Percentiles rank a stretch among this genome's conserved stretches.
These are phyloP conservation scores for Zosterops hypoxanthus DNA, from an alignment of 2,113 vertebrate species.

Conservation along the genomic window DNA sequence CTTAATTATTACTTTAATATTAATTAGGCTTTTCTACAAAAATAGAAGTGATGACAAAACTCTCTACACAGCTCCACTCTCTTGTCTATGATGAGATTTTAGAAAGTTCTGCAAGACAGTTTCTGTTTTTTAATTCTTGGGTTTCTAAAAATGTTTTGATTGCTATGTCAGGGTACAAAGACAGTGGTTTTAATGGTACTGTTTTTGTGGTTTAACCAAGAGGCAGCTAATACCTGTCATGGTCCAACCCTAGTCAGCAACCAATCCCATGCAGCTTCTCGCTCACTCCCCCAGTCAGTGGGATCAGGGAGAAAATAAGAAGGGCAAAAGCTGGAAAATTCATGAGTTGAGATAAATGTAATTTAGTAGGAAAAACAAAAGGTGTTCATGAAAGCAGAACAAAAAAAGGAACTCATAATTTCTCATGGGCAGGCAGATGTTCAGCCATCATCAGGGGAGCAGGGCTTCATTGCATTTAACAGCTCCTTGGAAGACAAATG, in stretches of 20 bases:
- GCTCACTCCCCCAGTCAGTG: background rate
- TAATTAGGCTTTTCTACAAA: background rate
- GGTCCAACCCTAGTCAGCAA: background rate
- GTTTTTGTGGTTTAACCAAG: background rate
- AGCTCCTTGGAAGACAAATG: background rate
- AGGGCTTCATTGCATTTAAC: rapidly evolving
- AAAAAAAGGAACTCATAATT: background rate
- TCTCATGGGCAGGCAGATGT: background rate
- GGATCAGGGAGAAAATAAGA: background rate
- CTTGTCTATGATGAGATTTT: background rate
- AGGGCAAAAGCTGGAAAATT: background rate
- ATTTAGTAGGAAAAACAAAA: background rate
- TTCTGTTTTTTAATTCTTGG: background rate
- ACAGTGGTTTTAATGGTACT: background rate
- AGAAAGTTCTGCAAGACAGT: background rate
- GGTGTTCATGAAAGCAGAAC: background rate
- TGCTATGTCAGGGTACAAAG: background rate
- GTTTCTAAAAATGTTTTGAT: background rate
- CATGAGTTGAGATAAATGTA: background rate
- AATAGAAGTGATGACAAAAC: background rate
- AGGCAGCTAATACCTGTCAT: background rate
- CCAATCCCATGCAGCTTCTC: background rate
- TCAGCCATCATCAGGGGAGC: background rate
- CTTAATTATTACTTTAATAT: background rate
- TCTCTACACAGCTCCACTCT: background rate